A percentile compares a stretch with the other conserved stretches of the same genome.
These are phyloP conservation scores for Campopleginae sp. DNA, from an alignment of 2,888 invertebrate species.

Conservation along the genomic window DNA sequence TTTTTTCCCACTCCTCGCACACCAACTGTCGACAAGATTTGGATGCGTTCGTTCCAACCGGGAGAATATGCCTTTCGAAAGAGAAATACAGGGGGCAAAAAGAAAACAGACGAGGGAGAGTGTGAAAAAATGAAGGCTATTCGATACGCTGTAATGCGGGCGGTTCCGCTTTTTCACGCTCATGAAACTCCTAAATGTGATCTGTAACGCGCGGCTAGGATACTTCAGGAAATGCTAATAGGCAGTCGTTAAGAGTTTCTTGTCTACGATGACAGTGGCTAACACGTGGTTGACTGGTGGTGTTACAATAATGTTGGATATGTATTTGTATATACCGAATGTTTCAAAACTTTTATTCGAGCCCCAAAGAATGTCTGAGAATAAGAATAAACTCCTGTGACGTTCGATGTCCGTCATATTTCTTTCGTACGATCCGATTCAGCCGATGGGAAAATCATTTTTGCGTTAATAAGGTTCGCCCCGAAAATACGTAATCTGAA, in stretches of 20 bases:
- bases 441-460: neutral
- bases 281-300: slow-evolving; percentile 70
- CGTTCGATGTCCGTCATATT: neutral
- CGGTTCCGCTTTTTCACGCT: slow-evolving; percentile 44
- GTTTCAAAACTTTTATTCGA: neutral
- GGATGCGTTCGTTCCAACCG: neutral
- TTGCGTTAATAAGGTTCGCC: neutral
- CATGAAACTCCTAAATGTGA: slow-evolving; percentile 53
- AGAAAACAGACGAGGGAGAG: slow-evolving; percentile 23
- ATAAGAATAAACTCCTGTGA: too few species aligned
- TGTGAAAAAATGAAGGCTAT: slow-evolving; percentile 33
- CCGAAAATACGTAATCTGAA: neutral
- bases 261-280: slow-evolving; percentile 58
- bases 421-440: neutral
- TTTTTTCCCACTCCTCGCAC: neutral
- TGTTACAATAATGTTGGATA: slow-evolving; percentile 8
- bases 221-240: slow-evolving; percentile 77
- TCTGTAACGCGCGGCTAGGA: slow-evolving; percentile 53
- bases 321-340: neutral
- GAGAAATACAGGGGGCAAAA: slow-evolving; percentile 6
- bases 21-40: slow-evolving; percentile 44
- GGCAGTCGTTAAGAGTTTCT: slow-evolving; percentile 72
- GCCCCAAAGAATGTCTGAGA: neutral
- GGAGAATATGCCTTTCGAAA: slow-evolving; percentile 17
- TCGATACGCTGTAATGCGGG: slow-evolving; percentile 18